Evolutionary conservation across 2,797 vertebrate genomes (phyloP), one percentile per base, ranked within the genome.

Genomic region (Cichlasoma orientale): DNA sequence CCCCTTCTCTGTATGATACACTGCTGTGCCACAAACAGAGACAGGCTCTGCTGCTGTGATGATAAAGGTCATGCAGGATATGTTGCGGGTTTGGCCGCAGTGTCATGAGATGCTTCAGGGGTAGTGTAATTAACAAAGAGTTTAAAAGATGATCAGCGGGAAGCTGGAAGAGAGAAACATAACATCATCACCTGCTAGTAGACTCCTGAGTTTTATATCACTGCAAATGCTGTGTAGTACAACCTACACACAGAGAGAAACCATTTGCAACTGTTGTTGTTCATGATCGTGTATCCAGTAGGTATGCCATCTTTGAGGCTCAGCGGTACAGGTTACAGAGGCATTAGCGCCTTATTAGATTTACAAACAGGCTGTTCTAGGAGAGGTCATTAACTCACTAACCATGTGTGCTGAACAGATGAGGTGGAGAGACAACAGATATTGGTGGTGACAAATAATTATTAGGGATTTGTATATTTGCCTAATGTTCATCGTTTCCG

Each of bases 41-140:
- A 75, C 54, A 56, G 16, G 4, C 23, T 73, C 47, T 77, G 63
- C 47, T 68, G 41, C 63, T 29, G 41, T 29, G 41, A 68, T n/a
- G 25, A 50, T 50, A 29, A 19, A 63, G 74, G 59, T 84, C 70
- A 47, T n/a, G 69, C 56, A 81, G 66, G 54, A 59, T 66, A 56
- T 21, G 68, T n/a, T 44, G 68, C 29, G 58, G 56, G 54, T 59
- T 61, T 33, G 72, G 25, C 72, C 18, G 12, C 66, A 29, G 75
- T 52, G 80, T 72, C 71, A 27, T 9, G 9, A 56, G 72, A 68
- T 41, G 47, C 47, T 80, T 77, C 31, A 59, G 71, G 29, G 33
- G 33, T 25, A 11, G 44, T 50, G 63, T 50, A 25, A 50, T 29
- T 21, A 41, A 78, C 61, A 47, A 1, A 25, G 33, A 70, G 57